Evolutionary conservation across 92 coral and sea anemone species (phyloP), one percentile per base, ranked within the genome.

Genomic region (Ricordea florida): DNA sequence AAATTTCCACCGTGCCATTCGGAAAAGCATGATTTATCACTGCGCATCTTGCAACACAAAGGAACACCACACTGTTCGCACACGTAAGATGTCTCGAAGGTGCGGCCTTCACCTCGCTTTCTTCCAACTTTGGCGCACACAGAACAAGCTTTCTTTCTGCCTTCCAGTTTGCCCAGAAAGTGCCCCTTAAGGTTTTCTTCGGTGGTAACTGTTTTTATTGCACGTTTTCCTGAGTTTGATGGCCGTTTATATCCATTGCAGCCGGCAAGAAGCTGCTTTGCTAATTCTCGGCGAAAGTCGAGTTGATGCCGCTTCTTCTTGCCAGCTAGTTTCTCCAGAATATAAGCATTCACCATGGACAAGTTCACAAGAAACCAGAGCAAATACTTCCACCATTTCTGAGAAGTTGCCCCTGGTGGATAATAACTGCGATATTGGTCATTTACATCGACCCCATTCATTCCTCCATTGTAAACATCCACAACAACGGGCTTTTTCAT

Each of bases 341-440:
- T 79, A 17, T 49, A 68, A 2, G 45, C 79, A 62, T 79, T 79
- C 37, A 79, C 85, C 70, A 56, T 68, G 18, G 68, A 67, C 27
- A 79, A 13, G 35, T 79, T 61, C 0, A 79, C 41, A 53, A 79
- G 58, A 48, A 79, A 79, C 71, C 85, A 79, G 21, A 58, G 28
- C 17, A 79, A 25, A 56, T 68, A 79, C 16, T 57, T 66, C 72
- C 78, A 68, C 85, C 85, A 79, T 47, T 79, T 68, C 10, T 8
- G 57, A 6, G 68, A 67, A 38, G 27, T 33, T 18, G 52, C 13
- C 17, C 84, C 84, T 8, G 72, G 51, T 7, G 60, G 35, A 62
- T 78, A 78, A 24, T 53, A 78, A 32, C 84, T 64, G 14, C 68
- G 17, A 27, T 69, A 69, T 27, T 69, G 77, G 46, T 69, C 53